Percentiles rank a stretch among this genome's conserved stretches.
Conservation (phyloP, 2,888 invertebrate genomes). For the Sycophila texana region DNA sequence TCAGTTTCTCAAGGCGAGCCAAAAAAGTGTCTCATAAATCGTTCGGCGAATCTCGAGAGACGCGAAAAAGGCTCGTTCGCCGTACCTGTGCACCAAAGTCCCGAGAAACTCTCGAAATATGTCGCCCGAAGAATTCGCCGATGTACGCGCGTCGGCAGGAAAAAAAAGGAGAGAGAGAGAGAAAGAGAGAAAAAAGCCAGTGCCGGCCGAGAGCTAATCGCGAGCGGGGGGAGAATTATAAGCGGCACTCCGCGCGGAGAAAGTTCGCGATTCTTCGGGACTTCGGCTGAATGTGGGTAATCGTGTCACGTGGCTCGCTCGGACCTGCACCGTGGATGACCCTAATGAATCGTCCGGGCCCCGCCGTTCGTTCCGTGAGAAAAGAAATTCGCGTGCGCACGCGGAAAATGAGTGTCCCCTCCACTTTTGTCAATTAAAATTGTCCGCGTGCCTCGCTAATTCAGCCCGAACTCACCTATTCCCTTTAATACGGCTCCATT, state of each 20-base stretch:
- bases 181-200: not conserved
- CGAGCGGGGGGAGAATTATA: not conserved
- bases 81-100: no score
- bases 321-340: conserved; percentile 47
- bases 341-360: conserved; percentile 55
- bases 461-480: not conserved
- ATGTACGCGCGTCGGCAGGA: not conserved
- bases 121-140: not conserved
- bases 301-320: conserved; percentile 43
- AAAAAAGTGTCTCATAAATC: not conserved
- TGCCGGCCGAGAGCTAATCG: not conserved
- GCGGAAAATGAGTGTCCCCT: conserved; percentile 22
- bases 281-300: conserved; percentile 53
- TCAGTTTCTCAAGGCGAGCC: not conserved
- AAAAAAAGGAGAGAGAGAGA: conserved; percentile 7
- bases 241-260: conserved; percentile 28
- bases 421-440: conserved; percentile 49
- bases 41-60: not conserved
- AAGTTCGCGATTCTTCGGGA: conserved; percentile 38
- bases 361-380: conserved; percentile 50
- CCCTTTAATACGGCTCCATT: not conserved
- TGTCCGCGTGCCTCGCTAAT: not conserved
- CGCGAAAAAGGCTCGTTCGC: not conserved
- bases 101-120: not conserved
- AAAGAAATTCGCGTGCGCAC: conserved; percentile 48